phyloP scores from a whole-genome alignment of 2,113 vertebrate genomes.

The Petroica traversi region DNA sequence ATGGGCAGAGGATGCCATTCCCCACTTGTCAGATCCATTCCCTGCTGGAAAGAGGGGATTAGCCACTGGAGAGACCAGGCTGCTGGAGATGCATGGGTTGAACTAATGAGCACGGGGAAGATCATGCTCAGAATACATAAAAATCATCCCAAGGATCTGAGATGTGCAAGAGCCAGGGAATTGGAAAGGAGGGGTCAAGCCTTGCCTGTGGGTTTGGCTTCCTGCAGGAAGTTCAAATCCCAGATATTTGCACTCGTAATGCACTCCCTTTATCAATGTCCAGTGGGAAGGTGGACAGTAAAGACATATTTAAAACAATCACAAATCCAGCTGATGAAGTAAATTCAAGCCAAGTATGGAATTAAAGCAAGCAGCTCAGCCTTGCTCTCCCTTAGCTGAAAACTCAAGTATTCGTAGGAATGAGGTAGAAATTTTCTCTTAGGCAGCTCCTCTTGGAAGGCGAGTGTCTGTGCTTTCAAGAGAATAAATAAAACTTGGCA shows the following conservation, averaged over 20 bases:
- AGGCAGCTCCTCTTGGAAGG: not conserved
- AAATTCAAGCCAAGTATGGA: not conserved
- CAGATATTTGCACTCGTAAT: not conserved
- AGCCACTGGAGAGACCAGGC: not conserved
- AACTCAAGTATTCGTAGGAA: not conserved
- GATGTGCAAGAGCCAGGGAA: not conserved
- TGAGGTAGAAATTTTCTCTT: not conserved
- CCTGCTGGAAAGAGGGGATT: not conserved
- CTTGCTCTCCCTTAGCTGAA: not conserved
- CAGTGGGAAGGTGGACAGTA: not conserved
- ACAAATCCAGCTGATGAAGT: not conserved
- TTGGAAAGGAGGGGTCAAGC: not conserved
- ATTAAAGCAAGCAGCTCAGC: not conserved
- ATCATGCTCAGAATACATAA: not conserved
- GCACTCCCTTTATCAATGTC: fast-evolving
- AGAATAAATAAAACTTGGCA: not conserved
- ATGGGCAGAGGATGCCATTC: not conserved
- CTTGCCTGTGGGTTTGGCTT: not conserved
- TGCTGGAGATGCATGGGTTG: not conserved
- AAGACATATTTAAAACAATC: not conserved
- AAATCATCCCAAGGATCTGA: not conserved
- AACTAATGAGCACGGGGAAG: not conserved
- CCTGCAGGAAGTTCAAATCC: not conserved
- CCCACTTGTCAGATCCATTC: not conserved
- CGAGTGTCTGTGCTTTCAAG: not conserved